Percentiles rank a stretch among this genome's conserved stretches.
phyloP scores from a whole-genome alignment of 2,113 vertebrate genomes.

The Lophura nycthemera region DNA sequence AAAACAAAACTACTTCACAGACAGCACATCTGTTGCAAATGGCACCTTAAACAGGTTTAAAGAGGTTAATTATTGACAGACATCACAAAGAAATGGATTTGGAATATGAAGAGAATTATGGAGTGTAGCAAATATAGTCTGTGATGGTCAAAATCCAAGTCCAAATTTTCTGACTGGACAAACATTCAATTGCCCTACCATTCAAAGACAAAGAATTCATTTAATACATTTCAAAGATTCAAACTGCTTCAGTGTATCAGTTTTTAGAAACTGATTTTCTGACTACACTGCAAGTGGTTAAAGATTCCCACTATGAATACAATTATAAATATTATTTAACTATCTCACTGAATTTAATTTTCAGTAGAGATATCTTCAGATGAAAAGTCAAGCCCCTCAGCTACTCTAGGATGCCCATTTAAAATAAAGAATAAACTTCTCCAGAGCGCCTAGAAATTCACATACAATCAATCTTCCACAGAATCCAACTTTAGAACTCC shows the following conservation, averaged over 20 bases:
- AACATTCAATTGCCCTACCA: neutral
- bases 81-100: neutral
- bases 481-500: neutral
- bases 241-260: neutral
- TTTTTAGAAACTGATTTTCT: neutral
- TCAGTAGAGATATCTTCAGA: neutral
- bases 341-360: neutral
- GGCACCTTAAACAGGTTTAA: neutral
- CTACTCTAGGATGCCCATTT: neutral
- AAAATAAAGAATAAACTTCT: neutral
- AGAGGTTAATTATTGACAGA: neutral
- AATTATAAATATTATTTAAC: neutral
- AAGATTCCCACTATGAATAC: neutral
- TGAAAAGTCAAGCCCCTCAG: neutral
- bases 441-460: rapidly evolving
- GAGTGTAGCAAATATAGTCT: neutral
- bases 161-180: neutral
- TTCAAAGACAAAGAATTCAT: neutral
- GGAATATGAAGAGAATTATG: neutral
- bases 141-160: neutral
- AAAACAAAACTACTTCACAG: neutral
- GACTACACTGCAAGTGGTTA: neutral
- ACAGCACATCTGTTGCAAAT: neutral
- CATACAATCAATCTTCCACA: neutral
- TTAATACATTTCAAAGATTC: neutral